Evolutionary conservation across 2,113 vertebrate genomes (phyloP).

Genomic region (Corythoichthys haematopterus): DNA sequence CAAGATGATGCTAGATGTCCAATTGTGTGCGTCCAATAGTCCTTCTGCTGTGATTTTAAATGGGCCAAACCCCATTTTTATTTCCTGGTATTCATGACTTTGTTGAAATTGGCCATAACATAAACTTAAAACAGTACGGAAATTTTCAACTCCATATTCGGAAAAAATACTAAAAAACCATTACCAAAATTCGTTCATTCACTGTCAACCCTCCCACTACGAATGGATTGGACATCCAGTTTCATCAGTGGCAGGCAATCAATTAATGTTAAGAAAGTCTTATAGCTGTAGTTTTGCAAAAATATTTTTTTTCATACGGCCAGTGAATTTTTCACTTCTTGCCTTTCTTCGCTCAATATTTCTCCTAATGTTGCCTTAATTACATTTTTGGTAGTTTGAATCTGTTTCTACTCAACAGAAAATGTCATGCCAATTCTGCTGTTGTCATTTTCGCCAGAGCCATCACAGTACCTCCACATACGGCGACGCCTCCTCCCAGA

Average conservation of each 20-base stretch:
- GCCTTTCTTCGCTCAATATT: neutral
- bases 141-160: no score
- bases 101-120: no score
- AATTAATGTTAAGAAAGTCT: neutral
- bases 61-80: no score
- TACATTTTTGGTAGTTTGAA: neutral
- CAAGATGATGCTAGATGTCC: no score
- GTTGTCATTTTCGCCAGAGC: conserved; percentile 44
- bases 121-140: no score
- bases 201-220: no score
- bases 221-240: neutral
- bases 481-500: conserved; percentile 72
- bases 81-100: no score
- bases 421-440: neutral
- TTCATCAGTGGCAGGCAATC: neutral
- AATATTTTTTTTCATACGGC: neutral
- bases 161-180: no score
- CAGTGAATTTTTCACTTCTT: neutral
- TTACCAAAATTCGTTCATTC: no score
- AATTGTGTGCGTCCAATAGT: no score
- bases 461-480: conserved; percentile 57
- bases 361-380: neutral
- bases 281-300: neutral
- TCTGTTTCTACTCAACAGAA: neutral
- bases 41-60: no score